Percentiles rank a stretch among this genome's conserved stretches.
These are phyloP conservation scores for Eulemur coronatus DNA, from an alignment of 2,797 vertebrate species.

Conservation along the genomic window DNA sequence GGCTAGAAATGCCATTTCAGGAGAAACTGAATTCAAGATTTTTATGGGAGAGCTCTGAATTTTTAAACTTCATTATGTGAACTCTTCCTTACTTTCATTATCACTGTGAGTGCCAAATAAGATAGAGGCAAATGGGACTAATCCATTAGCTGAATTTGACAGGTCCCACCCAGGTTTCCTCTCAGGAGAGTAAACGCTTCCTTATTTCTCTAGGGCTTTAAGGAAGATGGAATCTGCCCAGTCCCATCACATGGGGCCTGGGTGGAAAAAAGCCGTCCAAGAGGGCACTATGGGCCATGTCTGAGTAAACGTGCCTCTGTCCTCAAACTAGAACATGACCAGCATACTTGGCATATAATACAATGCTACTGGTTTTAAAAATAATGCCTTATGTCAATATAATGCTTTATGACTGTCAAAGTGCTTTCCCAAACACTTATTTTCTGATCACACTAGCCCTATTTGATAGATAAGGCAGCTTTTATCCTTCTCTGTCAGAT, in stretches of 20 bases:
- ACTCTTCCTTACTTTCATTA: constrained; percentile 19
- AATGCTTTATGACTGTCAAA: neutral
- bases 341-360: neutral
- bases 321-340: neutral
- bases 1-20: neutral
- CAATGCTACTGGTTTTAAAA: neutral
- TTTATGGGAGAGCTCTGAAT: neutral
- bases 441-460: neutral
- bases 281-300: neutral
- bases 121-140: neutral
- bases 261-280: neutral
- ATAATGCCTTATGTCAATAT: neutral
- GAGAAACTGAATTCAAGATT: neutral
- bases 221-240: neutral
- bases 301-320: neutral
- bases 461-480: neutral
- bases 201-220: neutral
- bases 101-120: neutral
- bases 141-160: neutral
- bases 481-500: neutral
- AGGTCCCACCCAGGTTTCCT: neutral
- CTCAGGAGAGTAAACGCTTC: neutral
- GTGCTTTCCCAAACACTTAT: neutral
- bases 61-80: neutral
- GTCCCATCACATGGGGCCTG: neutral